Evolutionary conservation across 2,888 invertebrate genomes (phyloP).

Genomic region (Ormia ochracea): DNA sequence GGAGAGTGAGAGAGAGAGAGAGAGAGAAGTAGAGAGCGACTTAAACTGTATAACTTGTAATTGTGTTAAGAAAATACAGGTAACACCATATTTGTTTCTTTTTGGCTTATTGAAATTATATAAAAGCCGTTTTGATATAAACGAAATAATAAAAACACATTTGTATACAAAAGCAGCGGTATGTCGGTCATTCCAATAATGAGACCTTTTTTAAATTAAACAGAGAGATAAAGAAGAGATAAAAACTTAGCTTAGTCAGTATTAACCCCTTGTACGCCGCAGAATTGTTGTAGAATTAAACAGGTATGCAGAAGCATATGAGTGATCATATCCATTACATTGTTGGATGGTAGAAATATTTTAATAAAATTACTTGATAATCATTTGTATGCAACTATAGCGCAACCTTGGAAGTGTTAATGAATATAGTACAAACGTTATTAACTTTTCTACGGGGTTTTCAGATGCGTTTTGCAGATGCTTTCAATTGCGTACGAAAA

Average conservation of each 20-base stretch:
- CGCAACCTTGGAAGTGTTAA: no score
- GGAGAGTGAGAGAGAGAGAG: no score
- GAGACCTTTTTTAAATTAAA: constrained; percentile 12
- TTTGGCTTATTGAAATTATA: constrained; percentile 34
- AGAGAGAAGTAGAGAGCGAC: background rate
- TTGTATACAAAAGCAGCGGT: background rate
- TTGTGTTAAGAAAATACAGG: constrained; percentile 25
- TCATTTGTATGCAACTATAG: no score
- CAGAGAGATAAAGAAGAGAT: constrained; percentile 14
- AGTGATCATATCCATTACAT: no score
- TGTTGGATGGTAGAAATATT: no score
- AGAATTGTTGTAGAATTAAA: background rate
- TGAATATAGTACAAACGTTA: no score
- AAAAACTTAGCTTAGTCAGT: constrained; percentile 50
- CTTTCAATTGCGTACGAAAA: no score
- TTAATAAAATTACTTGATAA: no score
- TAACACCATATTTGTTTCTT: constrained; percentile 55
- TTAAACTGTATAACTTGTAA: background rate
- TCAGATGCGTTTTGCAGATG: no score
- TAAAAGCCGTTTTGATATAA: background rate
- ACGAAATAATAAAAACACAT: background rate
- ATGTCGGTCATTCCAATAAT: constrained; percentile 6
- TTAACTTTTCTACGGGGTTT: no score
- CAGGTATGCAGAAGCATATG: no score
- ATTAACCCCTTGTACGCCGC: constrained; percentile 21